Evolutionary conservation across 2,113 vertebrate genomes (phyloP).

Genomic region (Pavo muticus): DNA sequence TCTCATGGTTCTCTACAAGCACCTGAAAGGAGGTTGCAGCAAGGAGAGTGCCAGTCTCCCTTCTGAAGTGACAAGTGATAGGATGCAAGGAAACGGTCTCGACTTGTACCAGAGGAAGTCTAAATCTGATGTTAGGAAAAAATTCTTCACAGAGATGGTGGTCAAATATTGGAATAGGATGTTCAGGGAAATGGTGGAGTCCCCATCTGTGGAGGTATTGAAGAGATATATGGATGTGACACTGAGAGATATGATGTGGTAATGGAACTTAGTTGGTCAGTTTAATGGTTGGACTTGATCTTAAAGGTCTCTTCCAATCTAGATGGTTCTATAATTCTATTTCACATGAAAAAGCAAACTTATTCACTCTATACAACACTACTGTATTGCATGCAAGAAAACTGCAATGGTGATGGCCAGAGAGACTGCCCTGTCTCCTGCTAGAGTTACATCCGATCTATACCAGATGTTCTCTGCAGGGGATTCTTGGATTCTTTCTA

Average conservation of each 20-base stretch:
- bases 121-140: background rate
- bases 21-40: background rate
- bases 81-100: background rate
- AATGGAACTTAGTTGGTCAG: background rate
- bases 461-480: conserved; percentile 20
- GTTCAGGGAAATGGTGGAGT: background rate
- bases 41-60: background rate
- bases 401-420: accelerated
- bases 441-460: background rate
- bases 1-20: background rate
- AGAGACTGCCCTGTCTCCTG: background rate
- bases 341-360: background rate
- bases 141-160: background rate
- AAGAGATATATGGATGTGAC: background rate
- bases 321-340: background rate
- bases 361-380: background rate
- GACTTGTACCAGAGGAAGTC: background rate
- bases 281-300: background rate
- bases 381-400: background rate
- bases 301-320: background rate
- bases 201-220: background rate
- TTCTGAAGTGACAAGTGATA: background rate
- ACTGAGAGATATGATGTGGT: background rate
- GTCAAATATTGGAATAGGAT: background rate
- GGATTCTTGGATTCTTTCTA: conserved; percentile 12